Percentiles rank a stretch among this genome's conserved stretches.
Conservation (phyloP, 2,113 vertebrate genomes). For the Rhabdomys dilectus region DNA sequence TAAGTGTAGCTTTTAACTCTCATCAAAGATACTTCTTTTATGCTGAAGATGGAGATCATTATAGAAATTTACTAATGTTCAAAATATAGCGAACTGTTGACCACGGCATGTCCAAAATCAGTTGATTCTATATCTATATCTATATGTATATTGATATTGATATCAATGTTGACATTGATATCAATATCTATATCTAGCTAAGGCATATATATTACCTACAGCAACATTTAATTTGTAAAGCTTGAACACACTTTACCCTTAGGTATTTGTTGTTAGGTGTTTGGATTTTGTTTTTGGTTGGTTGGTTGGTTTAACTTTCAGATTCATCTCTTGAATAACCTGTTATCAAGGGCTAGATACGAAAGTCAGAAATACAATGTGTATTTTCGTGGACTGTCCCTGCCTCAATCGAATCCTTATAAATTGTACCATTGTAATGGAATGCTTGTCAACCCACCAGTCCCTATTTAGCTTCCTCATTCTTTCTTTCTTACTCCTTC, state of each 20-base stretch:
- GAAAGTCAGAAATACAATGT: not conserved
- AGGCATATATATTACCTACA: no score
- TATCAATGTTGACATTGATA: no score
- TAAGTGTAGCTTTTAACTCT: not conserved
- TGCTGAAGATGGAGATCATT: not conserved
- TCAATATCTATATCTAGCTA: no score
- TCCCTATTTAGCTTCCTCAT: no score
- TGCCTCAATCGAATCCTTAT: not conserved
- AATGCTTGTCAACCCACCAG: not conserved
- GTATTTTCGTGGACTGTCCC: not conserved
- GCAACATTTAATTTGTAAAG: not conserved
- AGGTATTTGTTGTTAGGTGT: not conserved
- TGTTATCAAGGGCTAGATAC: not conserved
- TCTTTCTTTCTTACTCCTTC: not conserved
- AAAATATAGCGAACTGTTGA: not conserved
- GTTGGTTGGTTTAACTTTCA: not conserved
- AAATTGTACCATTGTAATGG: not conserved
- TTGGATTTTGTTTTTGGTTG: no score
- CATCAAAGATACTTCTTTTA: not conserved
- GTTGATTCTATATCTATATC: no score
- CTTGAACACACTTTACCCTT: not conserved
- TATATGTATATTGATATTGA: no score
- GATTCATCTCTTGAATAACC: not conserved
- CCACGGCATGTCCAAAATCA: not conserved
- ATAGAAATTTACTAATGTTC: not conserved